phyloP scores from a whole-genome alignment of 2,797 vertebrate species.

The Chrosomus eos region DNA sequence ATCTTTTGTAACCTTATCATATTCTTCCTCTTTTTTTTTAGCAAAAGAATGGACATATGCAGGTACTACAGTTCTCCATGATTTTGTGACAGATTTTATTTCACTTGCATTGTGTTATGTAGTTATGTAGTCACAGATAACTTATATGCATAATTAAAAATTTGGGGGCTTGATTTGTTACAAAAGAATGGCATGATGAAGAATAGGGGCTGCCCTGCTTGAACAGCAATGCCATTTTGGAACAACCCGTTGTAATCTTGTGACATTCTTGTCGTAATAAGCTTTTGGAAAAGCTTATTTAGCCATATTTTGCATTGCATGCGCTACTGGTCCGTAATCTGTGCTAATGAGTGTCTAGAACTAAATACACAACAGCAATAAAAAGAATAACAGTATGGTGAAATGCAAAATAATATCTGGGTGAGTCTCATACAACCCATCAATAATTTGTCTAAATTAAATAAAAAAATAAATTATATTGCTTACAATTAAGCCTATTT shows the following conservation, averaged over 20 bases:
- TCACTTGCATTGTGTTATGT: background rate
- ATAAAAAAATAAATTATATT: background rate
- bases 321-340: background rate
- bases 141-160: background rate
- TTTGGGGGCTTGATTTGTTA: background rate
- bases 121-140: too few relatives aligned
- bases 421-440: background rate
- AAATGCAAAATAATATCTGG: background rate
- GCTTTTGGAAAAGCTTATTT: slow-evolving; percentile 12
- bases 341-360: background rate
- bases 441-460: background rate
- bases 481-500: background rate
- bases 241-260: background rate
- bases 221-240: background rate
- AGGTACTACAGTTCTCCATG: slow-evolving; percentile 52
- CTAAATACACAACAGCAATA: background rate
- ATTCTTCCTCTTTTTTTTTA: slow-evolving; percentile 43
- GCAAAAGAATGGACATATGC: slow-evolving; percentile 61
- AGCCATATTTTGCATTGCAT: background rate
- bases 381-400: background rate
- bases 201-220: slow-evolving; percentile 37
- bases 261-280: background rate
- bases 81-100: background rate
- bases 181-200: background rate
- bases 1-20: background rate